Conservation (phyloP, 2,113 vertebrate genomes). For the Miniopterus natalensis region DNA sequence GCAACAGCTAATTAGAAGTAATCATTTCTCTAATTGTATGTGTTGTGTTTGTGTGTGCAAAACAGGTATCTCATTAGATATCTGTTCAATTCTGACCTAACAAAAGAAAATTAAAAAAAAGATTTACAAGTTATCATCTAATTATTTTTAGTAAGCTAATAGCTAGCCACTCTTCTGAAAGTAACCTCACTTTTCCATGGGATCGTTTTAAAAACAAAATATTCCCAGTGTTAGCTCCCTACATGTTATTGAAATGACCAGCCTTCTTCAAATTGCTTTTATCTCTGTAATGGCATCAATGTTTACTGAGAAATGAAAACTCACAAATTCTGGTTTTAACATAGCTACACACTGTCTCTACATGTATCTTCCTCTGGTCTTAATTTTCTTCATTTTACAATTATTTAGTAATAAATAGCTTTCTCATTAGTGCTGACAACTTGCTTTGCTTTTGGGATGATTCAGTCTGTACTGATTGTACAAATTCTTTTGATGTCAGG, state of each 20-base stretch:
- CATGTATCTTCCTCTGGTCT: neutral
- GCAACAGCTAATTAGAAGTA: neutral
- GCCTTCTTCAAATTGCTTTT: neutral
- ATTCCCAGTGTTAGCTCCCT: neutral
- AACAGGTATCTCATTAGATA: neutral
- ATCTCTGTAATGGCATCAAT: neutral
- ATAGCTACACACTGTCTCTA: neutral
- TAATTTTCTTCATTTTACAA: neutral
- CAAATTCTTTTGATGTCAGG: neutral
- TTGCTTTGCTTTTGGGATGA: neutral
- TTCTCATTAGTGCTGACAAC: neutral
- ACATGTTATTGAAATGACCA: neutral
- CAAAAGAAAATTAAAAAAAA: neutral
- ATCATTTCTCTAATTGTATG: conserved; percentile 5
- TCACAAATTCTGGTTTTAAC: neutral
- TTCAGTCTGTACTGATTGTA: neutral
- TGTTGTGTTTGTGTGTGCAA: neutral
- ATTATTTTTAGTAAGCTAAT: neutral
- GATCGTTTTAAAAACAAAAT: neutral
- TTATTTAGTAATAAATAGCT: neutral
- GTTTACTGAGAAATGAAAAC: neutral
- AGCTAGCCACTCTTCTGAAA: neutral
- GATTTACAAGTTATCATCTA: neutral
- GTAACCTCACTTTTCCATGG: neutral
- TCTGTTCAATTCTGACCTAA: neutral